Evolutionary conservation across 2,888 invertebrate species (phyloP).

Genomic region (Busseola fusca): DNA sequence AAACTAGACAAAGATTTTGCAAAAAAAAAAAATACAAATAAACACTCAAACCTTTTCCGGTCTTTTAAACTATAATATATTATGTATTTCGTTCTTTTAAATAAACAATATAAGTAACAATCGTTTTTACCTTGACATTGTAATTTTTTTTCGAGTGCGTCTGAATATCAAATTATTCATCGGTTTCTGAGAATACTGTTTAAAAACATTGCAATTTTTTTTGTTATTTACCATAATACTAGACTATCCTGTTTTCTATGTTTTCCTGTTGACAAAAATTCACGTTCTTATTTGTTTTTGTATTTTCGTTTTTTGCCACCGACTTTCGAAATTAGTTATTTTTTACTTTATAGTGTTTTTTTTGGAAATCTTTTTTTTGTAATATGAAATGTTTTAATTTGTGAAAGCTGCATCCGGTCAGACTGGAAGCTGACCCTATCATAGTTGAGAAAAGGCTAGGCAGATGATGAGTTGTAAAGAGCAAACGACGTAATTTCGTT

Average conservation of each 20-base stretch:
- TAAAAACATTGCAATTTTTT: slow-evolving; percentile 35
- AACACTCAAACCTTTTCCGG: neutral
- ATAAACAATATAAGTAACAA: neutral
- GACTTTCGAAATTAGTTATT: too few species aligned
- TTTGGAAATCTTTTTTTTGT: too few species aligned
- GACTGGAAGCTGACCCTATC: too few species aligned
- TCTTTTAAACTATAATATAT: neutral
- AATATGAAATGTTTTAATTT: too few species aligned
- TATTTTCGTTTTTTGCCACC: too few species aligned
- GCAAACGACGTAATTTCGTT: too few species aligned
- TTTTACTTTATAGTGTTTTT: too few species aligned
- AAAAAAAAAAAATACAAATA: neutral
- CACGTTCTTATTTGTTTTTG: too few species aligned
- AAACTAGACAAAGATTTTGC: neutral
- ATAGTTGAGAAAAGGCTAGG: too few species aligned
- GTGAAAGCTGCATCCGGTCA: too few species aligned
- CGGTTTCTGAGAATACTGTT: slow-evolving; percentile 36
- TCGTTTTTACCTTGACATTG: slow-evolving; percentile 42
- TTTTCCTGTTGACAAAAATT: neutral
- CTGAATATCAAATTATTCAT: slow-evolving; percentile 24
- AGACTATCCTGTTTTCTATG: slow-evolving; percentile 21
- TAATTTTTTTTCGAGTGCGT: slow-evolving; percentile 7
- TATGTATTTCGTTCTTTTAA: neutral
- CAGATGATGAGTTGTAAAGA: too few species aligned
- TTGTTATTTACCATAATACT: neutral